Percentiles rank a stretch among this genome's conserved stretches.
phyloP scores from a whole-genome alignment of 2,888 invertebrate genomes.

The Luffia ferchaultella region DNA sequence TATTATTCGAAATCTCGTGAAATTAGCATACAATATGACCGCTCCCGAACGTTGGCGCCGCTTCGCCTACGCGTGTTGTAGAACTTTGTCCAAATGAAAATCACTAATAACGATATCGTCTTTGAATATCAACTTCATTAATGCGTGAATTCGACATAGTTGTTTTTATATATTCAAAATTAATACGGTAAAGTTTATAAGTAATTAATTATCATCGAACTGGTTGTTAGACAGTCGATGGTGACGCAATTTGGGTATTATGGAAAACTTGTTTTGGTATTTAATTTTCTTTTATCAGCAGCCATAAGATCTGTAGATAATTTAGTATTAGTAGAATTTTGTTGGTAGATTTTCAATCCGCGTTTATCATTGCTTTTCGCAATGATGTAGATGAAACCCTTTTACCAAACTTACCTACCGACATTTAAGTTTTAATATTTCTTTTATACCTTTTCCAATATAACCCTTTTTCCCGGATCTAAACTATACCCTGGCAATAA shows the following conservation, averaged over 20 bases:
- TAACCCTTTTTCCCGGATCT: no score
- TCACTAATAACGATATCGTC: background rate
- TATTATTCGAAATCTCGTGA: slow-evolving; percentile 41
- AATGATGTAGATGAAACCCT: no score
- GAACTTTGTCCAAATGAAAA: slow-evolving; percentile 12
- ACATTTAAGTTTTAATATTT: no score
- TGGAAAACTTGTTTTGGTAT: background rate
- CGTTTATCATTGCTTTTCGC: no score
- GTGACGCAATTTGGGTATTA: background rate
- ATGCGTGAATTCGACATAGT: background rate
- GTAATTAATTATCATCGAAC: background rate
- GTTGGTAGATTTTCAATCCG: no score
- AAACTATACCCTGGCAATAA: no score
- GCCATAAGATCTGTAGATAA: no score
- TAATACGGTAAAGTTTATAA: background rate
- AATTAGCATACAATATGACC: slow-evolving; percentile 59
- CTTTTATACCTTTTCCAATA: no score
- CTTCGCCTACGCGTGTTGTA: slow-evolving; percentile 29
- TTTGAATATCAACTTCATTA: background rate
- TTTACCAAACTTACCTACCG: no score
- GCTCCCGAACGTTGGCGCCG: slow-evolving; percentile 33
- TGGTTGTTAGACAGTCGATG: background rate
- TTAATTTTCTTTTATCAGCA: background rate
- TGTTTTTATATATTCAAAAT: background rate
- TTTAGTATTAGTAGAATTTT: no score